A percentile compares a stretch with the other conserved stretches of the same genome.
phyloP scores from a whole-genome alignment of 2,113 vertebrate genomes.

The Hemiprocne comata region DNA sequence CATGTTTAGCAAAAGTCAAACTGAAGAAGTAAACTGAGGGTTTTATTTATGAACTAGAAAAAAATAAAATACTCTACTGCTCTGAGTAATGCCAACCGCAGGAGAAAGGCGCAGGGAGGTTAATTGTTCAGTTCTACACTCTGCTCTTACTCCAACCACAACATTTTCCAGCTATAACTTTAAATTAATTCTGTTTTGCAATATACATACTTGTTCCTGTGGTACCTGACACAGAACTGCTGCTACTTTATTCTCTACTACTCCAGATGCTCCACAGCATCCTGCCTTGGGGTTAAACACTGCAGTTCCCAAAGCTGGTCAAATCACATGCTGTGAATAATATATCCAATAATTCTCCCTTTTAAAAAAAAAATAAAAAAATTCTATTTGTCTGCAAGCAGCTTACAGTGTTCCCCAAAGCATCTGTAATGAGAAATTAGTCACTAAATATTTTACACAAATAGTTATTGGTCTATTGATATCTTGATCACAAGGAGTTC shows the following conservation, averaged over 20 bases:
- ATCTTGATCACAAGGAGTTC: slow-evolving; percentile 10
- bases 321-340: background rate
- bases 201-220: background rate
- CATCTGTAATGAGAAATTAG: slow-evolving; percentile 29
- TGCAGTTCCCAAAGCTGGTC: background rate
- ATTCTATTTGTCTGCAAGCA: slow-evolving; percentile 9
- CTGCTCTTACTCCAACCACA: background rate
- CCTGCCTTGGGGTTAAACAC: background rate
- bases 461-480: background rate
- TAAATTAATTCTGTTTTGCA: background rate
- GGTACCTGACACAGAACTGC: background rate
- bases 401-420: background rate
- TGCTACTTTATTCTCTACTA: background rate
- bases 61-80: background rate
- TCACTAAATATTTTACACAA: slow-evolving; percentile 53
- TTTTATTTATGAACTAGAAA: background rate
- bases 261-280: background rate
- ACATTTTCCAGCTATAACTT: background rate
- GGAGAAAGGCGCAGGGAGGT: background rate
- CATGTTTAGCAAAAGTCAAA: background rate
- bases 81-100: background rate
- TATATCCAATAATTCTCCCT: background rate
- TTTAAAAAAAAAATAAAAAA: too few relatives aligned
- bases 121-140: background rate
- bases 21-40: background rate